Evolutionary conservation across 2,113 vertebrate genomes (phyloP).

Genomic region (Channa maculata): DNA sequence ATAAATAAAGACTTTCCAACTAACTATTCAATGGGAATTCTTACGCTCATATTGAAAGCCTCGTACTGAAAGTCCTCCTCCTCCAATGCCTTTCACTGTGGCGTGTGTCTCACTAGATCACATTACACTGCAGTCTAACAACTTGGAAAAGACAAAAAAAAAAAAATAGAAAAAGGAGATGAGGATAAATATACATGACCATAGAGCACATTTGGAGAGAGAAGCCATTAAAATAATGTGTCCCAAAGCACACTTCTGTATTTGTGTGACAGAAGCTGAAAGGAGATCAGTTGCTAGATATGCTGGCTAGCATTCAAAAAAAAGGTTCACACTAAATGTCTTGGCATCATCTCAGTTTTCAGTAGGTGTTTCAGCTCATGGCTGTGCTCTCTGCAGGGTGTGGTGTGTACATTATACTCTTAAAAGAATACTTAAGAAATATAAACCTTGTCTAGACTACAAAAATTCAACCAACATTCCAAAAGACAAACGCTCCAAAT

Average conservation of each 20-base stretch:
- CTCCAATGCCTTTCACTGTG: conserved; percentile 3
- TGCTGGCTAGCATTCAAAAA: background rate
- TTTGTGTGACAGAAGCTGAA: background rate
- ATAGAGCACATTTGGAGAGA: background rate
- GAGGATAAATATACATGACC: background rate
- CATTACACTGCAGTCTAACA: conserved; percentile 34
- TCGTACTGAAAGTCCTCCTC: conserved; percentile 3
- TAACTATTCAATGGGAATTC: conserved; percentile 48
- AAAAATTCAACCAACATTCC: background rate
- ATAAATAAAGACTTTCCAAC: conserved; percentile 61
- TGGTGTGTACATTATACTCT: conserved; percentile 1
- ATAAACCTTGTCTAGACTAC: background rate
- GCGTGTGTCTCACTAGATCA: conserved; percentile 35
- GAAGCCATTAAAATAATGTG: background rate
- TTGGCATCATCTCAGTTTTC: background rate
- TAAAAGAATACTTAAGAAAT: background rate
- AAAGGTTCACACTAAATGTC: background rate
- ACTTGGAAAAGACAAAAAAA: background rate
- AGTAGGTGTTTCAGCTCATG: background rate
- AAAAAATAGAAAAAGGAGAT: background rate
- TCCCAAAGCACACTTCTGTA: conserved; percentile 4
- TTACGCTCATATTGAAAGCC: conserved; percentile 24
- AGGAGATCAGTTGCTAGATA: background rate
- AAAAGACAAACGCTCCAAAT: background rate
- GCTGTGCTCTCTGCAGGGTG: background rate